Percentiles rank a stretch among this genome's conserved stretches.
phyloP scores from a whole-genome alignment of 2,797 vertebrate species.

The Poecilia picta region DNA sequence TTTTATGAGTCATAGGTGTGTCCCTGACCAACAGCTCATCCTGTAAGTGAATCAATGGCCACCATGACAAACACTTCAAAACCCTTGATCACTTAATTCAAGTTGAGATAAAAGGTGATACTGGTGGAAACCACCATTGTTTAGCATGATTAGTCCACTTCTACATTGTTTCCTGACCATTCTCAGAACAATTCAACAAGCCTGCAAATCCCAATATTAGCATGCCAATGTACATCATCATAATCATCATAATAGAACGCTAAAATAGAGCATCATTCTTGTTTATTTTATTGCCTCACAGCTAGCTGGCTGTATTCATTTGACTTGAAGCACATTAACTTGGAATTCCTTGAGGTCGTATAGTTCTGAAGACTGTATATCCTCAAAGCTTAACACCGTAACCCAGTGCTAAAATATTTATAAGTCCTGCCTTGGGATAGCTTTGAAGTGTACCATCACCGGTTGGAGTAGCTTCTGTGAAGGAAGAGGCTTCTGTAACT shows the following conservation, averaged over 20 bases:
- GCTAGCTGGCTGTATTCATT: slow-evolving; percentile 22
- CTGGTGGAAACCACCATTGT: background rate
- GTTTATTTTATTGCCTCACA: slow-evolving; percentile 13
- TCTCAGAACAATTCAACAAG: background rate
- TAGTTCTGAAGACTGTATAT: slow-evolving; percentile 45
- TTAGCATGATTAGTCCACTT: background rate
- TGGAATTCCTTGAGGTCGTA: slow-evolving; percentile 7
- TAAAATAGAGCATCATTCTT: background rate
- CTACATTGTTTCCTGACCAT: background rate
- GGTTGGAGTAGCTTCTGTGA: slow-evolving; percentile 39
- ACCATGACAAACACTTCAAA: background rate
- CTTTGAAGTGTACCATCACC: slow-evolving; percentile 58
- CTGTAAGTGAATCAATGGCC: background rate
- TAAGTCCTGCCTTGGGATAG: slow-evolving; percentile 21
- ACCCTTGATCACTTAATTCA: background rate
- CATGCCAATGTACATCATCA: background rate
- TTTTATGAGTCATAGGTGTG: background rate
- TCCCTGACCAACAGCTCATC: background rate
- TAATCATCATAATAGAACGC: background rate
- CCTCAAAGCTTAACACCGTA: slow-evolving; percentile 50
- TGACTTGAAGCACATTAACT: slow-evolving; percentile 17
- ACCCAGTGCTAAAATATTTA: slow-evolving; percentile 61
- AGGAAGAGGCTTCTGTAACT: slow-evolving; percentile 33
- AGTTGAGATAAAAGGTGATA: background rate
- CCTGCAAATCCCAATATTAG: background rate